Base-by-base conservation (phyloP, 2,797 vertebrate genomes). In the Chanos chanos region DNA sequence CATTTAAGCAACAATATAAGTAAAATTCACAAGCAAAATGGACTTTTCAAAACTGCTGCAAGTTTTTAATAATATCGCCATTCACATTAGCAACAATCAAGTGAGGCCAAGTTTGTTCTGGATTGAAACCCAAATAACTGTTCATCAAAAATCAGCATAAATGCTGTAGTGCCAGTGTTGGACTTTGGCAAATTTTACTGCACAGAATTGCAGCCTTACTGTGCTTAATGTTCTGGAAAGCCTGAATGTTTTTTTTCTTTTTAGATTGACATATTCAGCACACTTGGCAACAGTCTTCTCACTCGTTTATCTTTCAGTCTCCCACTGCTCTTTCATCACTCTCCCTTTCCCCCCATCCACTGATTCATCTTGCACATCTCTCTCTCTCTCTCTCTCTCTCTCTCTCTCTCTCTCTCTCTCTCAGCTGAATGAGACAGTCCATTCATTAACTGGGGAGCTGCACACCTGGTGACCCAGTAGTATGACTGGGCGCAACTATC, bases 391-490 rank as follows among this genome's bases (percentile, higher is more conserved):
- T 24, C 31, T 10, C 5, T 7, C 44, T 12, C 31, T 10, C 16
- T 53, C 4, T 36, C 52, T 15, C 22, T 5, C 15, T 9, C 24
- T 44, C 36, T 19, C n/a, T 7, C 12, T 15, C 30, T 45, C 10
- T 9, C 12, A 5, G 37, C 19, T 28, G 43, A 70, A 74, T 85
- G 76, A 83, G 81, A 80, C 76, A 77, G 77, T 75, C 80, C 77
- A 83, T 85, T 87, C 80, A 89, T 86, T 78, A 69, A 41, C 65
- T 36, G 47, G 71, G 76, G 78, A 76, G 81, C 73, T 77, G 80
- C 73, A 81, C 86, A 86, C 86, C 85, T 86, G 84, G 83, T 80
- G 77, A 83, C 78, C 18, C 40, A 22, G 4, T 7, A 45, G 36
- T 22, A 33, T 12, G 21, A 64, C 49, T 27, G 62, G 36, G 15